phyloP scores from a whole-genome alignment of 2,888 invertebrate genomes.

The Alloscopus bannaensis region DNA sequence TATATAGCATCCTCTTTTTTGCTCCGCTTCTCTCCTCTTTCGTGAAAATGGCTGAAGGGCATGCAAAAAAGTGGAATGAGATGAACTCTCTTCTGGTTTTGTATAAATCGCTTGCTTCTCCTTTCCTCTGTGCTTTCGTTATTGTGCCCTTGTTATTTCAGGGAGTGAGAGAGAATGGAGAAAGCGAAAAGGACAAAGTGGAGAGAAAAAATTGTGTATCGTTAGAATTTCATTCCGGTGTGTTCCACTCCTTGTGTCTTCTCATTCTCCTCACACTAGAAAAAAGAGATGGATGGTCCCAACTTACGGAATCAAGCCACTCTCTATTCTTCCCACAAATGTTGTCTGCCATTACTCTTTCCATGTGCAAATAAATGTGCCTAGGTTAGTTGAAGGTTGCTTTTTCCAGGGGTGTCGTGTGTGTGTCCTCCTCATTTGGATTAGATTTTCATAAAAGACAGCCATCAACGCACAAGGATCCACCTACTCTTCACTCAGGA shows the following conservation, averaged over 20 bases:
- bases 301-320: not conserved
- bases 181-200: not conserved
- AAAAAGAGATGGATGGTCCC: not conserved
- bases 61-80: slow-evolving; percentile 38
- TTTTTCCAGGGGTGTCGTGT: not conserved
- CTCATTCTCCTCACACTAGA: not conserved
- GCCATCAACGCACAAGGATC: not conserved
- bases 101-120: not conserved
- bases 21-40: not conserved
- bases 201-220: not conserved
- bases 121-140: too few relatives aligned
- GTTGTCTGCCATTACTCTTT: not conserved
- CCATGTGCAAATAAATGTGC: too few relatives aligned
- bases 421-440: not conserved
- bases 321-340: not conserved
- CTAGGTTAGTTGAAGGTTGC: too few relatives aligned
- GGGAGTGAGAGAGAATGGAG: not conserved
- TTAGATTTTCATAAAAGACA: not conserved
- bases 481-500: not conserved
- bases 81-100: not conserved
- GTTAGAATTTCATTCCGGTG: too few relatives aligned
- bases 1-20: not conserved
- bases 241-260: too few relatives aligned
- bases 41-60: slow-evolving; percentile 41
- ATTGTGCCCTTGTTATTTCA: not conserved